These are phyloP conservation scores for Ammodytes marinus DNA, from an alignment of 2,113 vertebrate species.

Conservation along the genomic window DNA sequence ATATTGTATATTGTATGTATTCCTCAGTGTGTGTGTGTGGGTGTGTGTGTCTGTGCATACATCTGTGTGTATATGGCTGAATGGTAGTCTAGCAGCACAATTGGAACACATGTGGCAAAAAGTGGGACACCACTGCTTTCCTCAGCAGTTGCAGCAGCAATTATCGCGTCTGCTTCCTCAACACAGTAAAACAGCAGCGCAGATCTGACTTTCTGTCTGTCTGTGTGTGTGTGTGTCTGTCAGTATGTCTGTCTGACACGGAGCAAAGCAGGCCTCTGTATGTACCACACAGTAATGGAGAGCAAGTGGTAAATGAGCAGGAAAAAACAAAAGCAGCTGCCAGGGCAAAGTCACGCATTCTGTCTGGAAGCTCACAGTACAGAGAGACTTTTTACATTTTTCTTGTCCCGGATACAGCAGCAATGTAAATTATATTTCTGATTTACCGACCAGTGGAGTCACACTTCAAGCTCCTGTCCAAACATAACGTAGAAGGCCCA, in stretches of 20 bases:
- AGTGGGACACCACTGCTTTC: constrained; percentile 41
- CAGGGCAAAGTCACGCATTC: constrained; percentile 13
- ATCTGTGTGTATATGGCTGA: constrained; percentile 21
- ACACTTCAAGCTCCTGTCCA: constrained; percentile 8
- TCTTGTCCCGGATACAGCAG: constrained; percentile 17
- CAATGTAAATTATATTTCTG: not conserved
- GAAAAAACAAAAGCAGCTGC: constrained; percentile 34
- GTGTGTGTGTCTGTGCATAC: not conserved
- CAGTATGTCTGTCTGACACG: not conserved
- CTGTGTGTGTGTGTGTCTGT: not conserved
- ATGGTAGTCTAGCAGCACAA: constrained; percentile 22
- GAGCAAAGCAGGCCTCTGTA: not conserved
- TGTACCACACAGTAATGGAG: not conserved
- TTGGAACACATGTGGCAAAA: constrained; percentile 36
- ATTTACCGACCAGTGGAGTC: not conserved
- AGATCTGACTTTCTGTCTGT: constrained; percentile 33
- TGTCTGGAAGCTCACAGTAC: not conserved
- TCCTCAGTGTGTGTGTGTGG: not conserved
- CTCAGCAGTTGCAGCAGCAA: constrained; percentile 57
- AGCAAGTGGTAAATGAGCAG: constrained; percentile 28
- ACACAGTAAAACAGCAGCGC: constrained; percentile 31
- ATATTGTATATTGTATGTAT: not conserved
- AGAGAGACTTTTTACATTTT: constrained; percentile 1
- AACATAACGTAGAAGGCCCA: not conserved
- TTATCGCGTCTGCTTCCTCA: constrained; percentile 68